phyloP scores from a whole-genome alignment of 2,888 invertebrate genomes.

The Andricus quercusramuli region DNA sequence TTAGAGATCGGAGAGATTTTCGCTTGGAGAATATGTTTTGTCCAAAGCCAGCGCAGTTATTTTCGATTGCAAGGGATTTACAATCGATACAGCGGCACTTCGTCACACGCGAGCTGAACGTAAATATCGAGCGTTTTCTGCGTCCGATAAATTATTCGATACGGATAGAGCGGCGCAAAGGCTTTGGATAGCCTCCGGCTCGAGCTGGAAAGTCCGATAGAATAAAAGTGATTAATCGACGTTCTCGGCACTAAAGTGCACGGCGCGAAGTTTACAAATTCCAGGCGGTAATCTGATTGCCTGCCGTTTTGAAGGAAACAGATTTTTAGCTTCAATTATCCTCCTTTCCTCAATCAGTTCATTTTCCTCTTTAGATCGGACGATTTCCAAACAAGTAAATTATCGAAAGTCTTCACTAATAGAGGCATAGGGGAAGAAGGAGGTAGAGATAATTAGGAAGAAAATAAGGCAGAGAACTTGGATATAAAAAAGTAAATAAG shows the following conservation, averaged over 20 bases:
- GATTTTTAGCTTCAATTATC: neutral
- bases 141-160: conserved; percentile 10
- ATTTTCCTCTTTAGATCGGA: neutral
- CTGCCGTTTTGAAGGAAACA: neutral
- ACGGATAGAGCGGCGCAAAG: neutral
- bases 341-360: neutral
- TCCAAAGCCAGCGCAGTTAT: neutral
- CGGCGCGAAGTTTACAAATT: conserved; percentile 1
- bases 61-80: conserved; percentile 55
- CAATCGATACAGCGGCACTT: conserved; percentile 52
- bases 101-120: conserved; percentile 55
- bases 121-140: conserved; percentile 49
- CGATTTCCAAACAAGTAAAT: neutral
- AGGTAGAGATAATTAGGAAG: neutral
- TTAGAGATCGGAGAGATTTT: neutral
- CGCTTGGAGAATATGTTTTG: neutral
- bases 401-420: neutral
- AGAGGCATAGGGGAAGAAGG: neutral
- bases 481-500: no score
- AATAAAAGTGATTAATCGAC: conserved; percentile 8
- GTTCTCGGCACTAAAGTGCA: neutral
- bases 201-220: neutral
- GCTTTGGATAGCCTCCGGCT: neutral
- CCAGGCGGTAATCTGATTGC: neutral
- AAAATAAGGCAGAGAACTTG: no score